Conservation (phyloP, 1,140 invertebrate genomes). For the Piezodorus guildinii region DNA sequence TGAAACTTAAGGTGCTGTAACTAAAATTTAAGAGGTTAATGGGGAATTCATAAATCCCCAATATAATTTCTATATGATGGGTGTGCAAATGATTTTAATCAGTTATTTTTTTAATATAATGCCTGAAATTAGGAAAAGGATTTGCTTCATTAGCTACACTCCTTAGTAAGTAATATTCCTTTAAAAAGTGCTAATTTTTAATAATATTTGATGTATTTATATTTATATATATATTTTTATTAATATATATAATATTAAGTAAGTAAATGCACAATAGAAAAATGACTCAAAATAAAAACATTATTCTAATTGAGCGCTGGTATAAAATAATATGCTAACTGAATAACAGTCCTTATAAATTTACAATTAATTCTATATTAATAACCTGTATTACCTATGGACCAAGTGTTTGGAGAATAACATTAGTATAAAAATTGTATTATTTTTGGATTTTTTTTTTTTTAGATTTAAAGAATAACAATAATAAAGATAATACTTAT, state of each 20-base stretch:
- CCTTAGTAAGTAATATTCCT: conserved; percentile 6
- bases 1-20: no score
- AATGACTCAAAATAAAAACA: conserved; percentile 9
- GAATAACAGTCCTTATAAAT: conserved; percentile 26
- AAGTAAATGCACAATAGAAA: conserved; percentile 16
- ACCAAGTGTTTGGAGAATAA: conserved; percentile 24
- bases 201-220: conserved; percentile 4
- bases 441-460: conserved; percentile 20
- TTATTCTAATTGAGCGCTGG: conserved; percentile 22
- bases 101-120: no score
- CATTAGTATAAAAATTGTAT: conserved; percentile 24
- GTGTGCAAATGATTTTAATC: no score
- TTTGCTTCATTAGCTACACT: conserved; percentile 10
- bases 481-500: conserved; percentile 25
- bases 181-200: neutral
- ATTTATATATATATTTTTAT: neutral
- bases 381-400: conserved; percentile 26
- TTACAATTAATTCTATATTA: conserved; percentile 19
- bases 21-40: no score
- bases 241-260: conserved; percentile 7
- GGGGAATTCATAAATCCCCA: no score
- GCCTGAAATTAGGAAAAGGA: neutral
- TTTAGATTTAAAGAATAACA: conserved; percentile 24
- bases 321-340: conserved; percentile 18
- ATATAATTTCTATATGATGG: no score